Evolutionary conservation across 92 coral and sea anemone genomes (phyloP).

Genomic region (Nematostella vectensis): DNA sequence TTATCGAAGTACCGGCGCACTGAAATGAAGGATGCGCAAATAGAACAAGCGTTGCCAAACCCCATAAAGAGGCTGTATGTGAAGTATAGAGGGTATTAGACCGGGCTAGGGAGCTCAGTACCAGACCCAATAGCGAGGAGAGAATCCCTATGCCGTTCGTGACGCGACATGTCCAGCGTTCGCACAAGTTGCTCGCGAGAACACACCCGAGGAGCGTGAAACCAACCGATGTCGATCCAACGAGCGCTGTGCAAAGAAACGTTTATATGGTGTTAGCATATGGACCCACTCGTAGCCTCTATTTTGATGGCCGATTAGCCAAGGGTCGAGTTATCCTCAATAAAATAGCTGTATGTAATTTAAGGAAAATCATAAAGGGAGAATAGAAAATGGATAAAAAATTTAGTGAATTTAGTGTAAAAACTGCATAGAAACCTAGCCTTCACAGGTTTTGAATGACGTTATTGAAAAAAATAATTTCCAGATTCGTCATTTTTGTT

Average conservation of each 20-base stretch:
- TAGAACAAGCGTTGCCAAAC: conserved; percentile 15
- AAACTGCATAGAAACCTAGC: too few species aligned
- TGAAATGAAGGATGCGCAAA: conserved; percentile 18
- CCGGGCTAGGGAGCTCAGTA: conserved; percentile 17
- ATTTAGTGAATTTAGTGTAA: too few species aligned
- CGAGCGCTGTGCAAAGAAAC: conserved; percentile 8
- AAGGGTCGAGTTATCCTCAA: too few species aligned
- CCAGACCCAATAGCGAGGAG: not conserved
- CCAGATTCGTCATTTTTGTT: too few species aligned
- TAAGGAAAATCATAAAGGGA: not conserved
- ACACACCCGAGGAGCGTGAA: conserved; percentile 3
- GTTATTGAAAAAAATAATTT: too few species aligned
- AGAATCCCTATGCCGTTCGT: conserved; percentile 1
- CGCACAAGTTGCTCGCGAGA: conserved; percentile 12
- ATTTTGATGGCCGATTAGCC: too few species aligned
- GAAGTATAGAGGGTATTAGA: conserved; percentile 19
- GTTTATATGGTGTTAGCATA: too few species aligned
- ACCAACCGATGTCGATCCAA: conserved; percentile 4
- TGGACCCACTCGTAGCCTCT: too few species aligned
- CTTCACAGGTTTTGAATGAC: too few species aligned
- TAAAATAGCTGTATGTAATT: not conserved
- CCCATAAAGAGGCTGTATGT: conserved; percentile 40
- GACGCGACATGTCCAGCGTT: conserved; percentile 11
- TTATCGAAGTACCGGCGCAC: conserved; percentile 33
- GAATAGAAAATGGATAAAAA: too few species aligned